Conservation (phyloP, 2,888 invertebrate genomes). For the Adelphocoris suturalis region DNA sequence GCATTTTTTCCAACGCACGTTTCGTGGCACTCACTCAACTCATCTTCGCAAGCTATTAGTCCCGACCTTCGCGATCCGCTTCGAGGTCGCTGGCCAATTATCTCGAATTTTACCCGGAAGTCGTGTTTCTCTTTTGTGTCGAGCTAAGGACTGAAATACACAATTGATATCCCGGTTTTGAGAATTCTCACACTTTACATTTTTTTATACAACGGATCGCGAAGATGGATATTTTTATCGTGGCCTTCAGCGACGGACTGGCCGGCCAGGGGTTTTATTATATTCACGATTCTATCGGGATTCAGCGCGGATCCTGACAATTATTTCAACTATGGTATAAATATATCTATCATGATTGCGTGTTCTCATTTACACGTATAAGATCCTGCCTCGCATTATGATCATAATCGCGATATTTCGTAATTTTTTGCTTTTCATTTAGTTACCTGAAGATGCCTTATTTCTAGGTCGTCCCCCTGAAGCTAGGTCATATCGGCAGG, state of each 20-base stretch:
- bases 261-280: background rate
- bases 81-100: background rate
- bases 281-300: no score
- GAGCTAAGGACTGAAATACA: background rate
- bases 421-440: no score
- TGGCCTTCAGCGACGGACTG: background rate
- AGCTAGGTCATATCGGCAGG: no score
- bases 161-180: background rate
- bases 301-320: no score
- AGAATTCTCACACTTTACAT: background rate
- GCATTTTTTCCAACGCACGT: background rate
- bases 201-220: background rate
- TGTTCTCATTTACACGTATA: no score
- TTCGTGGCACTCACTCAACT: background rate
- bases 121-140: background rate
- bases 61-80: background rate
- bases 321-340: no score
- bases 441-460: no score
- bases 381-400: no score
- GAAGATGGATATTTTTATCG: background rate
- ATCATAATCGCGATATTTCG: no score
- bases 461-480: no score
- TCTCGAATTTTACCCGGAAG: conserved; percentile 7
- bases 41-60: background rate
- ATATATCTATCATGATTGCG: no score